phyloP scores from a whole-genome alignment of 2,888 invertebrate genomes.

The Morpho achilles region DNA sequence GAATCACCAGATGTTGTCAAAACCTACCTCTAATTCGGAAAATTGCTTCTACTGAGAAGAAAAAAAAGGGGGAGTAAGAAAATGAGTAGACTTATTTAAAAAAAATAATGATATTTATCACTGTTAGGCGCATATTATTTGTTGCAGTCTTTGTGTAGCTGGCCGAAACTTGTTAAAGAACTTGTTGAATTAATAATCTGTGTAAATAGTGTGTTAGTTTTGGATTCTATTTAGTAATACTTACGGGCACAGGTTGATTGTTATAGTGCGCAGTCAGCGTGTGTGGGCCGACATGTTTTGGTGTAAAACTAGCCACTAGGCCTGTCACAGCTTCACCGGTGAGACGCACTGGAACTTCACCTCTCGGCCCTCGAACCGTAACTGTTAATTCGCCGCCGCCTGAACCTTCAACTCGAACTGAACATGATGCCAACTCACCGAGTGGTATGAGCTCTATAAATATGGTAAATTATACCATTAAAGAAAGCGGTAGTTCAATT shows the following conservation, averaged over 20 bases:
- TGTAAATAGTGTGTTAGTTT: too few relatives aligned
- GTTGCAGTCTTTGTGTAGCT: too few relatives aligned
- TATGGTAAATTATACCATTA: background rate
- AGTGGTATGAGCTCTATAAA: constrained; percentile 88
- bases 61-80: too few relatives aligned
- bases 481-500: constrained; percentile 1
- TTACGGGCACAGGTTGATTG: constrained; percentile 87
- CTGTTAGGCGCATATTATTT: too few relatives aligned
- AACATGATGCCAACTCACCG: constrained; percentile 79
- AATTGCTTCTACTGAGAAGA: too few relatives aligned
- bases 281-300: constrained; percentile 95
- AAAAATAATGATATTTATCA: too few relatives aligned
- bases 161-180: too few relatives aligned
- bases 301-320: constrained; percentile 94
- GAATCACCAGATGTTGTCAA: too few relatives aligned
- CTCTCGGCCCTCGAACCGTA: constrained; percentile 91
- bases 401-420: constrained; percentile 74
- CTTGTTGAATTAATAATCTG: too few relatives aligned
- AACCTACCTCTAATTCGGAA: too few relatives aligned
- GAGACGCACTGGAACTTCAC: constrained; percentile 92
- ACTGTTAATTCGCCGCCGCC: constrained; percentile 91
- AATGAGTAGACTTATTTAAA: too few relatives aligned
- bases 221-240: constrained; percentile 20
- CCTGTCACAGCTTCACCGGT: constrained; percentile 93
- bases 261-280: constrained; percentile 95